Conservation (phyloP, 2,888 invertebrate species). For the Sinopyrophorus schimmeli region DNA sequence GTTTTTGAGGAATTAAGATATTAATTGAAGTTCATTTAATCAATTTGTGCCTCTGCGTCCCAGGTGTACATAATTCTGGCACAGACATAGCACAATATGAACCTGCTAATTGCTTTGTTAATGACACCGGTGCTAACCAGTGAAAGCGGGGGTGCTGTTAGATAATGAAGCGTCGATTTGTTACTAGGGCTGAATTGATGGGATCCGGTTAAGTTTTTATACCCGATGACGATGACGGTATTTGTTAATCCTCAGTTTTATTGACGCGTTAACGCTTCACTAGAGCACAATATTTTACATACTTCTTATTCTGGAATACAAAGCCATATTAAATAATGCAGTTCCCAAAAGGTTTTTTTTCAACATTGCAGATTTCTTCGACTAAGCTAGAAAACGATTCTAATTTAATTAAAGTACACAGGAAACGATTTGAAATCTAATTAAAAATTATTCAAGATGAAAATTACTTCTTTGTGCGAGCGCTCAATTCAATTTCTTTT, state of each 20-base stretch:
- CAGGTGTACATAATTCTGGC: constrained; percentile 27
- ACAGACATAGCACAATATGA: constrained; percentile 28
- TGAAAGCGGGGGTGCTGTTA: constrained; percentile 34
- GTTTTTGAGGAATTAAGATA: not conserved
- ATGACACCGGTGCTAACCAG: constrained; percentile 36
- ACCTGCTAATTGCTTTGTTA: constrained; percentile 37
- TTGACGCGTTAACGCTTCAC: constrained; percentile 19
- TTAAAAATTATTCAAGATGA: constrained; percentile 27
- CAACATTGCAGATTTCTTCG: too few species aligned
- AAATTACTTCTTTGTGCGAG: constrained; percentile 22
- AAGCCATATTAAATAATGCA: too few species aligned
- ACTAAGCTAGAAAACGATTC: too few species aligned
- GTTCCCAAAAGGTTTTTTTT: too few species aligned
- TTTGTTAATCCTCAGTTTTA: constrained; percentile 25
- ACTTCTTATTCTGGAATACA: too few species aligned
- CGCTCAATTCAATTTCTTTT: constrained; percentile 1
- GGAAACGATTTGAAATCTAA: constrained; percentile 4
- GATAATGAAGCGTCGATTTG: constrained; percentile 37
- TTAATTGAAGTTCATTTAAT: too few species aligned
- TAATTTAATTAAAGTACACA: constrained; percentile 16
- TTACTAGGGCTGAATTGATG: constrained; percentile 33
- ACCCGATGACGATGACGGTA: constrained; percentile 23
- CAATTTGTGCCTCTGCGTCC: too few species aligned
- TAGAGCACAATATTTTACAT: constrained; percentile 12
- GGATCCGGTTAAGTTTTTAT: constrained; percentile 34